phyloP scores from a whole-genome alignment of 2,797 vertebrate genomes.

The Poeciliopsis paucimaculata region DNA sequence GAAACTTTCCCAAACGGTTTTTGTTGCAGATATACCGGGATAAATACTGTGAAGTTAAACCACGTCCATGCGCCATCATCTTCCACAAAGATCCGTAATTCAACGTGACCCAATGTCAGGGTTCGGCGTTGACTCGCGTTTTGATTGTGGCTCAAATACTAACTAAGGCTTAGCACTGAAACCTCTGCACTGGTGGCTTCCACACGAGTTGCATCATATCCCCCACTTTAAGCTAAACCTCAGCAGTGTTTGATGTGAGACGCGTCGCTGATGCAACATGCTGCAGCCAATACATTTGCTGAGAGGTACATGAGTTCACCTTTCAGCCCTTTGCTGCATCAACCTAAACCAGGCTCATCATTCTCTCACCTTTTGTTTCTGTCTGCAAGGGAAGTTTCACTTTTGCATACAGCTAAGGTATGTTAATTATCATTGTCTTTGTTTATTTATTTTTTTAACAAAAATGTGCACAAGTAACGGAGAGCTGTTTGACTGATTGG shows the following conservation, averaged over 20 bases:
- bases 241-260: not conserved
- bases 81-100: too few relatives aligned
- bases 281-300: not conserved
- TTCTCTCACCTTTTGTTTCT: constrained; percentile 28
- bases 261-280: not conserved
- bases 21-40: not conserved
- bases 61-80: not conserved
- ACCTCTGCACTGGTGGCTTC: not conserved
- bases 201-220: not conserved
- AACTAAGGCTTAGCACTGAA: not conserved
- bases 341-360: constrained; percentile 5
- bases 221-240: not conserved
- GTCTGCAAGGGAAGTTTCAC: not conserved
- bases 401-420: not conserved
- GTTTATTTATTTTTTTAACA: not conserved
- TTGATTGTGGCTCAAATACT: not conserved
- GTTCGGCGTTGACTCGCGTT: not conserved
- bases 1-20: not conserved
- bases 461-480: constrained; percentile 23
- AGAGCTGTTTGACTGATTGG: constrained; percentile 15
- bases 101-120: not conserved
- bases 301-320: constrained; percentile 8
- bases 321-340: constrained; percentile 3
- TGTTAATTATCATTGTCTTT: not conserved
- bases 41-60: not conserved